phyloP scores from a whole-genome alignment of 2,888 invertebrate species.

The Subacronicta megacephala region DNA sequence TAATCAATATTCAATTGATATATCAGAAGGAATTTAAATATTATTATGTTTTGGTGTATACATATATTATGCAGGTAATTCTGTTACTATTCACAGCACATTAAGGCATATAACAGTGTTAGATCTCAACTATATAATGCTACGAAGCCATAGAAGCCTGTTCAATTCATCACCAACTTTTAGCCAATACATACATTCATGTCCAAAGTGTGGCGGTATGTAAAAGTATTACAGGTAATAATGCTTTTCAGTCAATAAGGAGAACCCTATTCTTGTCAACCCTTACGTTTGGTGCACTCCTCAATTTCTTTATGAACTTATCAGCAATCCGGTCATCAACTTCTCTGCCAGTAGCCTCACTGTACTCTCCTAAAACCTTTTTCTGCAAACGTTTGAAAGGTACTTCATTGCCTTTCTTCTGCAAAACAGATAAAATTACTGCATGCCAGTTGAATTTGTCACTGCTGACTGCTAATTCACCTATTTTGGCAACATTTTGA shows the following conservation, averaged over 20 bases:
- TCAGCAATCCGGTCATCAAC: slow-evolving; percentile 91
- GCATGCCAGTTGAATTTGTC: slow-evolving; percentile 87
- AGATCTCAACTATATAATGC: slow-evolving; percentile 21
- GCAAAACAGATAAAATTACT: slow-evolving; percentile 84
- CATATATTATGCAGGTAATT: slow-evolving; percentile 10
- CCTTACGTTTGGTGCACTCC: slow-evolving; percentile 91
- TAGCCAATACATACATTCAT: slow-evolving; percentile 13
- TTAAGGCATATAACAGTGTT: slow-evolving; percentile 3
- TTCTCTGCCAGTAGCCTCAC: slow-evolving; percentile 84
- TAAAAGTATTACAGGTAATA: slow-evolving; percentile 13
- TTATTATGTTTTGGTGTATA: slow-evolving; percentile 10
- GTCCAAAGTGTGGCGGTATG: slow-evolving; percentile 46
- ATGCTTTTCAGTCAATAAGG: slow-evolving; percentile 67
- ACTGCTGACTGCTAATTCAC: slow-evolving; percentile 66
- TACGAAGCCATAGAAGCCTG: slow-evolving; percentile 12
- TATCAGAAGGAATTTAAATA: no score
- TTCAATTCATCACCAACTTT: slow-evolving; percentile 17
- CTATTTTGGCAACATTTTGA: slow-evolving; percentile 84
- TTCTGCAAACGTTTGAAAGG: slow-evolving; percentile 93
- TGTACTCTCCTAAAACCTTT: slow-evolving; percentile 92
- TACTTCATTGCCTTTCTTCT: slow-evolving; percentile 90
- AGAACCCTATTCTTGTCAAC: slow-evolving; percentile 91
- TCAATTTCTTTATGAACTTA: slow-evolving; percentile 93
- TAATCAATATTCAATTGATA: slow-evolving; percentile 1
- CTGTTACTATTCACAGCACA: background rate